phyloP scores from a whole-genome alignment of 2,888 invertebrate genomes.

The Gasteruption jaculator region DNA sequence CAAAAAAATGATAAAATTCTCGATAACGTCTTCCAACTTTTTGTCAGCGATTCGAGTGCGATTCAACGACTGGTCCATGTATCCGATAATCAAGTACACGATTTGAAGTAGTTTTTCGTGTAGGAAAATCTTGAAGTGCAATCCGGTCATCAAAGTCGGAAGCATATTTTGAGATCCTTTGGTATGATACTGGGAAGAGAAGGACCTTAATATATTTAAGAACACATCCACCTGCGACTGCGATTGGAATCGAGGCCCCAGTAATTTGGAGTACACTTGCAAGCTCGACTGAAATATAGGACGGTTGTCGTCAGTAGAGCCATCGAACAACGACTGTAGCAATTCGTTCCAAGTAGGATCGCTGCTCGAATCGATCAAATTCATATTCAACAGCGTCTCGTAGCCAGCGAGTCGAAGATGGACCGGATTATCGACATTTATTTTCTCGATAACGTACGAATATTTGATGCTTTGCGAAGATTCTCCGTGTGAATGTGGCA shows the following conservation, averaged over 20 bases:
- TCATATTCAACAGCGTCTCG: constrained; percentile 39
- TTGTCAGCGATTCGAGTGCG: constrained; percentile 34
- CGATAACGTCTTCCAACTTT: constrained; percentile 40
- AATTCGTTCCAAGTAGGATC: constrained; percentile 36
- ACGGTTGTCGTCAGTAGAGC: constrained; percentile 40
- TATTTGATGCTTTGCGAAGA: too few relatives aligned
- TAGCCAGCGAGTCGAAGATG: constrained; percentile 48
- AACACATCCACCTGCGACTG: constrained; percentile 34
- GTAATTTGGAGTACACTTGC: constrained; percentile 36
- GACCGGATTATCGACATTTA: constrained; percentile 38
- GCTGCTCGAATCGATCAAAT: constrained; percentile 30
- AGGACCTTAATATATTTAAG: constrained; percentile 36
- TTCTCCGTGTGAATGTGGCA: too few relatives aligned
- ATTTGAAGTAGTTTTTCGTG: constrained; percentile 44
- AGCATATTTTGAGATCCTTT: constrained; percentile 34
- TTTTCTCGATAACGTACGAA: constrained; percentile 35
- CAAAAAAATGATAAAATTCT: constrained; percentile 40
- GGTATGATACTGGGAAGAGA: constrained; percentile 36
- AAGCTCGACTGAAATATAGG: constrained; percentile 46
- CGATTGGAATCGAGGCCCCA: constrained; percentile 23
- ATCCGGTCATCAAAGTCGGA: constrained; percentile 39
- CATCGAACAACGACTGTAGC: constrained; percentile 35
- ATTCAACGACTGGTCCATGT: constrained; percentile 43
- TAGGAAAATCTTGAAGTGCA: constrained; percentile 44
- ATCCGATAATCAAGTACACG: constrained; percentile 35